Conservation (phyloP, 2,888 invertebrate species). For the Nipponacmea schrenckii region DNA sequence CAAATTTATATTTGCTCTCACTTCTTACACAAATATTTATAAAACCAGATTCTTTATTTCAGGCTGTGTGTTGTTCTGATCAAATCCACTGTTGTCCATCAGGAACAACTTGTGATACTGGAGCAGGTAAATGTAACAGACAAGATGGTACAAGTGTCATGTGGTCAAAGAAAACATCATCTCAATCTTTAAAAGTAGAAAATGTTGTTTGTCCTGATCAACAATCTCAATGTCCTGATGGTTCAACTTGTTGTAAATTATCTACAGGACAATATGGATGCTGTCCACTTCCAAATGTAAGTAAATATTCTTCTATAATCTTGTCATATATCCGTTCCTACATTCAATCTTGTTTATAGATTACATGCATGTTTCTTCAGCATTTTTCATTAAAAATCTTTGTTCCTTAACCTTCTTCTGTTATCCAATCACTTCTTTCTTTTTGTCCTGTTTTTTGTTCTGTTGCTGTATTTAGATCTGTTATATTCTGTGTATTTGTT, state of each 20-base stretch:
- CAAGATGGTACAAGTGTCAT: constrained; percentile 19
- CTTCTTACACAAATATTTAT: no score
- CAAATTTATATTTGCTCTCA: no score
- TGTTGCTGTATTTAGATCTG: no score
- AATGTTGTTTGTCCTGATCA: constrained; percentile 31
- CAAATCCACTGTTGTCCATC: constrained; percentile 48
- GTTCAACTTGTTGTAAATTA: constrained; percentile 19
- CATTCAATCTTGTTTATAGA: no score
- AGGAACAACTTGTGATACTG: constrained; percentile 37
- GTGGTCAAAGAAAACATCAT: constrained; percentile 31
- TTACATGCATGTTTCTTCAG: no score
- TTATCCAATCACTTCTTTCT: no score
- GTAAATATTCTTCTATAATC: background rate
- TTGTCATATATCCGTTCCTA: no score
- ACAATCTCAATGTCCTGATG: constrained; percentile 19
- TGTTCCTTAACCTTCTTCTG: no score
- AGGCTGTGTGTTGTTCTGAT: constrained; percentile 55
- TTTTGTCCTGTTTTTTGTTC: no score
- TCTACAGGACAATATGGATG: constrained; percentile 25
- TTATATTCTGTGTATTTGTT: no score
- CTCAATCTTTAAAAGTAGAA: constrained; percentile 6
- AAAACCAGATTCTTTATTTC: background rate
- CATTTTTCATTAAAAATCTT: no score
- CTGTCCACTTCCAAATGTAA: constrained; percentile 30
- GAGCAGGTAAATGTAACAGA: constrained; percentile 34